phyloP scores from a whole-genome alignment of 1,140 invertebrate genomes.

The Nephotettix cincticeps region DNA sequence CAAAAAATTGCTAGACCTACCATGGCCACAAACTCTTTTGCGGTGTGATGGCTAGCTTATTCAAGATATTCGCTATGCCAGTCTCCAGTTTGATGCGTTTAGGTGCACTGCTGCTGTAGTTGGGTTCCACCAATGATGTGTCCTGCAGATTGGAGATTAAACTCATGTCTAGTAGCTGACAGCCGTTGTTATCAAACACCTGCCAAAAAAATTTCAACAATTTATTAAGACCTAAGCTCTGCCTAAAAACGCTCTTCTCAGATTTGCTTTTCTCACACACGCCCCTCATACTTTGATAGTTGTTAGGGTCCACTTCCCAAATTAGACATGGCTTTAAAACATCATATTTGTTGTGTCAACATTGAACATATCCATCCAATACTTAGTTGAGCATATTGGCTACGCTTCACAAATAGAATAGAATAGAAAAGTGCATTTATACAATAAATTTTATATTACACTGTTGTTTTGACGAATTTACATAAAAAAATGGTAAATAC shows the following conservation, averaged over 20 bases:
- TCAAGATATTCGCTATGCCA: background rate
- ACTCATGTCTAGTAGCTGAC: background rate
- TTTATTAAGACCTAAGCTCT: background rate
- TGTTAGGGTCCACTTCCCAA: no score
- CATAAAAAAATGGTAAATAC: no score
- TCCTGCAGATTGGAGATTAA: background rate
- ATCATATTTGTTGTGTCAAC: no score
- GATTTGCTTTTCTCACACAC: no score
- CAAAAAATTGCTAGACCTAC: background rate
- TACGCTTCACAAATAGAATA: no score
- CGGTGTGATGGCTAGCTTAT: background rate
- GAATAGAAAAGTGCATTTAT: no score
- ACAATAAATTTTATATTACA: no score
- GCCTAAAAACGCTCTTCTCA: background rate
- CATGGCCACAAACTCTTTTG: conserved; percentile 1
- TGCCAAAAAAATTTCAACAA: background rate
- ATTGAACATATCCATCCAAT: no score
- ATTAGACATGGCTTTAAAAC: no score
- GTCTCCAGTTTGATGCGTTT: conserved; percentile 10
- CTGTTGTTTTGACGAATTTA: no score
- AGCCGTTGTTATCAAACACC: background rate
- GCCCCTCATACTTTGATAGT: no score
- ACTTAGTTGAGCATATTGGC: no score
- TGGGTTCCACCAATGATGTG: background rate
- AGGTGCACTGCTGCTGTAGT: background rate